Evolutionary conservation across 1,140 invertebrate genomes (phyloP), one percentile per base, ranked within the genome.

Genomic region (Brachionus plicatilis): DNA sequence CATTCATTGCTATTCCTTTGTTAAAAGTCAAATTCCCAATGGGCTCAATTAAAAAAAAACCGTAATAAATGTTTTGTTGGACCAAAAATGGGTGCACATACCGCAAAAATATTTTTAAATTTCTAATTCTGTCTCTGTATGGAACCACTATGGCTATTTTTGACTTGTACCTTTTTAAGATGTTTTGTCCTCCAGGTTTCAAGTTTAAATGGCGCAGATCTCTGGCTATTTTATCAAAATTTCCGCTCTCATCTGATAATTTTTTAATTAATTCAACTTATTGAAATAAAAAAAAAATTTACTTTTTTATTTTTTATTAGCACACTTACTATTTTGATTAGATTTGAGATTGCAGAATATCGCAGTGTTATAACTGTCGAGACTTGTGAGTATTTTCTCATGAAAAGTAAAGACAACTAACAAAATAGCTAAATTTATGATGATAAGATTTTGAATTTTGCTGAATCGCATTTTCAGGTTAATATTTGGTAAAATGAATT

Each of bases 41-140:
- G 90, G 98, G 88, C 85, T 89, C 88, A 45, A 89, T 85, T 1
- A 90, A 84, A 85, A 89, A 88, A 60, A 90, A 86, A 66, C 85
- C 84, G 82, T 89, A 90, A 17, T 87, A 85, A 11, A 89, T 86
- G 33, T 86, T 85, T 85, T 90, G 89, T 29, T 72, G 86, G 75
- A 85, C 37, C 11, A 90, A 85, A 86, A 89, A 87, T 12, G 87
- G 87, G 83, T 89, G 88, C 12, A 89, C 75, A 66, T 87, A 86
- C 11, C 86, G 86, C 5, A 90, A 84, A 29, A 90, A 85, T n/a
- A 87, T 85, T 56, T 86, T 85, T 12, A 90, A 85, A 84, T 89
- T 88, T 53, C 91, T 89, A 83, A 93, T 29, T n/a, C 89, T 82
- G 85, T 89, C 86, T 72, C 89, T 72, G 72, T 89, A 90, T 11